Evolutionary conservation across 2,113 vertebrate genomes (phyloP).

Genomic region (Saguinus midas): DNA sequence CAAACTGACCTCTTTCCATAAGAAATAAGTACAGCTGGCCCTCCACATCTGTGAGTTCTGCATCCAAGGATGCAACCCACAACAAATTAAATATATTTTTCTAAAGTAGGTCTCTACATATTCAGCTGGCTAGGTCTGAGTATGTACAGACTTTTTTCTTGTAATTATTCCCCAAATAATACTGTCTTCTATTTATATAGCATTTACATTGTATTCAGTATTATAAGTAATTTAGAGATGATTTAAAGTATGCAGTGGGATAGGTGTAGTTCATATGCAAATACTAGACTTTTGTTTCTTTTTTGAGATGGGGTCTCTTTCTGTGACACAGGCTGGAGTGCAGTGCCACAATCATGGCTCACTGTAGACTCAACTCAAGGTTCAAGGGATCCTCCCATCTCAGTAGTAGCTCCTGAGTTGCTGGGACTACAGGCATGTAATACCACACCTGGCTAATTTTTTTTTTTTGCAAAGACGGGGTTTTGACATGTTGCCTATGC

Average conservation of each 20-base stretch:
- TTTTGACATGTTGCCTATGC: too few species aligned
- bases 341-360: too few species aligned
- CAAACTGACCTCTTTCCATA: background rate
- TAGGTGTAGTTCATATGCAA: background rate
- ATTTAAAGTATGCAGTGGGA: background rate
- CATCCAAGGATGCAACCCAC: background rate
- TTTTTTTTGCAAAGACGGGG: too few species aligned
- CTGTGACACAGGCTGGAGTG: too few species aligned
- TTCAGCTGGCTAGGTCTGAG: background rate
- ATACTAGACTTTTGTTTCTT: background rate
- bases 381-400: too few species aligned
- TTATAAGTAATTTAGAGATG: background rate
- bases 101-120: background rate
- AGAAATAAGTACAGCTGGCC: background rate
- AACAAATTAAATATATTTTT: background rate
- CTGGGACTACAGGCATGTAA: too few species aligned
- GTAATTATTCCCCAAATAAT: background rate
- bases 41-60: background rate
- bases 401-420: too few species aligned
- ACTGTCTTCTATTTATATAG: background rate
- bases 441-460: too few species aligned
- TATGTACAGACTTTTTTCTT: background rate
- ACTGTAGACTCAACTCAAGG: too few species aligned
- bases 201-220: background rate
- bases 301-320: too few species aligned